Evolutionary conservation across 2,888 invertebrate genomes (phyloP), one percentile per base, ranked within the genome.

Genomic region (Rutpela maculata): DNA sequence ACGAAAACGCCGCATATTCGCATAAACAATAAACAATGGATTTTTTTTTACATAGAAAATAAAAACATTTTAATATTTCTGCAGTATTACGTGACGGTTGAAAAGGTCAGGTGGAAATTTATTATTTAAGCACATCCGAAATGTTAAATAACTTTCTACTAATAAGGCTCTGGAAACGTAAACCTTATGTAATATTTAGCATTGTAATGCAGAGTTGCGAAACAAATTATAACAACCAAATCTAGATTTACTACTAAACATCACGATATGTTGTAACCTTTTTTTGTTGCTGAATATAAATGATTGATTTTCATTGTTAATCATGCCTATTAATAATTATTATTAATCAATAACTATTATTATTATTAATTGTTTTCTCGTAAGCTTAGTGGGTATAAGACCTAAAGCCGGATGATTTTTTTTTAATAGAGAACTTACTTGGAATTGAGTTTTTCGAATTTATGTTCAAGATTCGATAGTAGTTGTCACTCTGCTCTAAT

Each of bases 41-140:
- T n/a, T n/a, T 50, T 50, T 38, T 43, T 50, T 43, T 43, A 12
- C 12, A n/a, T 4, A 15, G 15, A 43, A 43, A 43, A 43, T 15
- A 43, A 43, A 43, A 43, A 43, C 15, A 43, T 0, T 43, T 43
- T 15, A 43, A 50, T 50, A 26, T 62, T 62, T 62, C 35, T 35
- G 26, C 4, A 19, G 22, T 62, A 12, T 26, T 26, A 62, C 62
- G 62, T 62, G 62, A 62, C 62, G 1, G 26, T 31, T 22, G 15
- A 31, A 62, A 62, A 62, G 62, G 62, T 62, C 62, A n/a, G n/a
- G 31, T 31, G 62, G 62, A 62, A 62, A 62, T 26, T 31, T 62
- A n/a, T 62, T 62, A n/a, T 62, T 59, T 35, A 17, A 62, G 31
- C 62, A 35, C 26, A n/a, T 15, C n/a, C 15, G 50, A 50, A 50